Evolutionary conservation across 2,888 invertebrate species (phyloP), one percentile per base, ranked within the genome.

Genomic region (Tipula confusa): DNA sequence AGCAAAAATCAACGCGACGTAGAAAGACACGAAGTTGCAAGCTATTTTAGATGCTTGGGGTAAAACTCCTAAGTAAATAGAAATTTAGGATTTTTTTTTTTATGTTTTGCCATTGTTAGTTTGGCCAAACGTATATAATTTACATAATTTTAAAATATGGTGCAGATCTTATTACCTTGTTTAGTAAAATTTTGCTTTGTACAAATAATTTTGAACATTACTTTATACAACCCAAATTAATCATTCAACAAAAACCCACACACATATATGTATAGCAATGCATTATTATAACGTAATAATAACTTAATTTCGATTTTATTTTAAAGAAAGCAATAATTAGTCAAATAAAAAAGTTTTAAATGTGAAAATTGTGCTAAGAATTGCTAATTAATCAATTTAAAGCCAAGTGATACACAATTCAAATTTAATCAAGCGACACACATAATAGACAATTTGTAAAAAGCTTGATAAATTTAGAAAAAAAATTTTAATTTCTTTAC

Each of bases 281-380:
- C 64, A 64, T 64, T 64, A 64, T 7, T 64, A 64, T 24, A 64
- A 24, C 24, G 64, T 64, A 24, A 64, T 24, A 64, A 18, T 24
- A 64, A 64, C 64, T 24, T 64, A 64, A 24, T 64, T 64, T 64
- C 64, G 64, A 64, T 64, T 64, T 64, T 24, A 64, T 64, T 64
- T 64, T 64, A 64, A 24, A 64, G 64, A 64, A 64, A 64, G 24
- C 64, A 64, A 64, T 24, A 64, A 64, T 24, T n/a, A n/a, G 24
- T 24, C 7, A 64, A 64, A 64, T 64, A 64, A 1, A 24, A 64
- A 64, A 9, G 24, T 24, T 18, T 24, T 24, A n/a, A 43, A 15
- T 24, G 24, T 18, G 64, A 64, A 64, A 24, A 24, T n/a, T 64
- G 64, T 64, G 64, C 24, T 24, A 24, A 1, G 64, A 64, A 64